These are phyloP conservation scores for Ictalurus furcatus DNA, from an alignment of 2,113 vertebrate genomes.

Conservation along the genomic window DNA sequence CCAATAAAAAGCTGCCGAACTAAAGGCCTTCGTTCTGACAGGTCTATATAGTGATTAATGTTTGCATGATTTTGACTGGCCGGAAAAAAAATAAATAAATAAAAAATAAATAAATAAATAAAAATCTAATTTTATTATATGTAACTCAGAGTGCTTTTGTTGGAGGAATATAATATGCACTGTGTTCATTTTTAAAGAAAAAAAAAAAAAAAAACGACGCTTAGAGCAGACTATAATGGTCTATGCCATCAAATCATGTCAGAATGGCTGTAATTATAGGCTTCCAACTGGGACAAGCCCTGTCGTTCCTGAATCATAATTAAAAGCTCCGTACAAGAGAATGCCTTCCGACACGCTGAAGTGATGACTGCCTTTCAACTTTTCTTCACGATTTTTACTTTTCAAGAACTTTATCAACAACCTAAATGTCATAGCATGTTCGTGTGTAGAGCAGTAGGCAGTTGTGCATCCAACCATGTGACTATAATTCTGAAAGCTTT, in stretches of 20 bases:
- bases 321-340: slow-evolving; percentile 31
- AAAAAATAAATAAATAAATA: too few species aligned
- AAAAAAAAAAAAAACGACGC: slow-evolving; percentile 15
- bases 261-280: slow-evolving; percentile 42
- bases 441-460: neutral
- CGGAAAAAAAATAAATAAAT: neutral
- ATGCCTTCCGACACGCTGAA: neutral
- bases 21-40: neutral
- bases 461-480: neutral
- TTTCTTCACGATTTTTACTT: neutral
- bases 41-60: slow-evolving; percentile 7
- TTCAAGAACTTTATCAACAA: slow-evolving; percentile 9
- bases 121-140: slow-evolving; percentile 1
- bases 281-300: slow-evolving; percentile 33
- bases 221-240: slow-evolving; percentile 31
- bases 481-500: neutral
- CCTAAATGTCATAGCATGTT: neutral
- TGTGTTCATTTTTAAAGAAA: neutral
- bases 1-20: slow-evolving; percentile 15
- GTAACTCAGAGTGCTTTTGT: slow-evolving; percentile 25
- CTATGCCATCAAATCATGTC: slow-evolving; percentile 28
- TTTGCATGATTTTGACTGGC: neutral
- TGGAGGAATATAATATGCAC: neutral
- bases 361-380: slow-evolving; percentile 21
- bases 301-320: slow-evolving; percentile 26